These are phyloP conservation scores for Lytechinus pictus DNA, from an alignment of 35 echinoderm and acorn worm species.

Conservation along the genomic window DNA sequence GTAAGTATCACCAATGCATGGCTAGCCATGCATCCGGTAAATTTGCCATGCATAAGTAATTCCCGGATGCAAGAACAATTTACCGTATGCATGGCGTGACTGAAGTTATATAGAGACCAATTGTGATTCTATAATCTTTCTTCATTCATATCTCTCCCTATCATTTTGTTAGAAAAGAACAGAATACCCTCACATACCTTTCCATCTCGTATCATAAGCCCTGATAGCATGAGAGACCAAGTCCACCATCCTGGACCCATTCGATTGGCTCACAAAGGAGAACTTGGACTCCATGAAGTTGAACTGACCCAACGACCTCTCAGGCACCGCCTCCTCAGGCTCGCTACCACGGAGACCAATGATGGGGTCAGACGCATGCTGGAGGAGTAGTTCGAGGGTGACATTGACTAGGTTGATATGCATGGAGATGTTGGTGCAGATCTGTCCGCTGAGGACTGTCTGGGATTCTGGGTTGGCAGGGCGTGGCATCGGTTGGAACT, in stretches of 20 bases:
- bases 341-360: not conserved
- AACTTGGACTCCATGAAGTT: slow-evolving; percentile 96
- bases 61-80: no score
- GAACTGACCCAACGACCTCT: slow-evolving; percentile 79
- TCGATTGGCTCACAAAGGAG: slow-evolving; percentile 89
- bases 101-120: no score
- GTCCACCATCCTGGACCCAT: slow-evolving; percentile 86
- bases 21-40: no score
- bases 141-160: not conserved
- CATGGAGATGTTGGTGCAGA: slow-evolving; percentile 92
- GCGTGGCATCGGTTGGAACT: slow-evolving; percentile 76
- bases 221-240: slow-evolving; percentile 93
- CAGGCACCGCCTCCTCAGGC: not conserved
- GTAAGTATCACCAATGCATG: no score
- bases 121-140: no score
- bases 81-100: no score
- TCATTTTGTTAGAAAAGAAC: not conserved
- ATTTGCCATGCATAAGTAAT: no score
- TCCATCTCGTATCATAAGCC: slow-evolving; percentile 87
- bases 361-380: slow-evolving; percentile 45
- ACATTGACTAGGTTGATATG: slow-evolving; percentile 92
- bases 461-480: slow-evolving; percentile 76
- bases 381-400: slow-evolving; percentile 79
- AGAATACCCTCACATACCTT: slow-evolving; percentile 56
- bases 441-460: slow-evolving; percentile 93